Evolutionary conservation across 2,888 invertebrate species (phyloP).

Genomic region (Orgyia antiqua): DNA sequence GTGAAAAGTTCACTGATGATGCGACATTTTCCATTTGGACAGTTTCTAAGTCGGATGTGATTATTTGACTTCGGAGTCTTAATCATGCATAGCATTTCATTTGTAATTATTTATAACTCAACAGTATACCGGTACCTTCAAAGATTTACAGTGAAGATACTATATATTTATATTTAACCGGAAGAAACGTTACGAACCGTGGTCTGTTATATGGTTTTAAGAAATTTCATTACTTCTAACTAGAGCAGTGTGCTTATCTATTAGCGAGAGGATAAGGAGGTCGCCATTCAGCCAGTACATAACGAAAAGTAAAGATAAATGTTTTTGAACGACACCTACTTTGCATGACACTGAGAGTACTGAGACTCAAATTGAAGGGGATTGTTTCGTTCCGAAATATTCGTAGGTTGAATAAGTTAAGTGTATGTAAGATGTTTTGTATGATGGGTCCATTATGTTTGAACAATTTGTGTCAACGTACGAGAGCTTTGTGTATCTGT

Average conservation of each 20-base stretch:
- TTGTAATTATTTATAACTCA: too few relatives aligned
- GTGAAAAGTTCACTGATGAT: too few relatives aligned
- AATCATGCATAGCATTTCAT: too few relatives aligned
- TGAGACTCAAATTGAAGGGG: conserved; percentile 15
- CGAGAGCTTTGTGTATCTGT: not conserved
- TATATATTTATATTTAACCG: too few relatives aligned
- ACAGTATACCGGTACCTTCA: too few relatives aligned
- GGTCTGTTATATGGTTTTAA: too few relatives aligned
- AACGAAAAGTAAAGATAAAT: conserved; percentile 10
- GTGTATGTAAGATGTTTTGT: conserved; percentile 7
- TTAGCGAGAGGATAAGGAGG: conserved; percentile 19
- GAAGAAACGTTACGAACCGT: too few relatives aligned
- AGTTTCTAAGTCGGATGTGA: too few relatives aligned
- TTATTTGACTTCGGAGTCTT: too few relatives aligned
- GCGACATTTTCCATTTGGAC: too few relatives aligned
- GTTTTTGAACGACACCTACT: conserved; percentile 15
- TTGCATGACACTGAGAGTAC: conserved; percentile 20
- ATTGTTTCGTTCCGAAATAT: conserved; percentile 18
- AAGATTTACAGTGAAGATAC: too few relatives aligned
- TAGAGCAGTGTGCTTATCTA: conserved; percentile 14
- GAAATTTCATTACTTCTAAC: conserved; percentile 15
- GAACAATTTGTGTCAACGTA: conserved; percentile 20
- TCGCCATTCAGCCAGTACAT: conserved; percentile 14
- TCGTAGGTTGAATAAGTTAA: conserved; percentile 10
- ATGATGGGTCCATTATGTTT: conserved; percentile 19